A percentile compares a stretch with the other conserved stretches of the same genome.
Conservation (phyloP, 2,888 invertebrate species). For the Lobophora halterata region DNA sequence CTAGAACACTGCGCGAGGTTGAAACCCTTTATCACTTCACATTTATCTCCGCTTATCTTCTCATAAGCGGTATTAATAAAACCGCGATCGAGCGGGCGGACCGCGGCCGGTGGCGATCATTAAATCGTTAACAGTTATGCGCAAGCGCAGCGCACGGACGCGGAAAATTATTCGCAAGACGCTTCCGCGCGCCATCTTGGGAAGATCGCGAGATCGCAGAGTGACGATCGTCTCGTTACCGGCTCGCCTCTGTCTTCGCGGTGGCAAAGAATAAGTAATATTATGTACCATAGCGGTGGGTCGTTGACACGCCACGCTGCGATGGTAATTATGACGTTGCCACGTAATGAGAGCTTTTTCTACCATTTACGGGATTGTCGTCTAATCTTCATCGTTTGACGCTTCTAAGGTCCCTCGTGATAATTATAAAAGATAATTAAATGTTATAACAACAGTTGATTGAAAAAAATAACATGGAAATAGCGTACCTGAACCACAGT, state of each 20-base stretch:
- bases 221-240: slow-evolving; percentile 19
- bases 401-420: slow-evolving; percentile 6
- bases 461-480: too few relatives aligned
- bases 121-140: slow-evolving; percentile 67
- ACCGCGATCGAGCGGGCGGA: slow-evolving; percentile 20
- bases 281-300: too few relatives aligned
- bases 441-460: slow-evolving; percentile 7
- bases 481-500: too few relatives aligned
- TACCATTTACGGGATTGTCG: slow-evolving; percentile 21
- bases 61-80: slow-evolving; percentile 22
- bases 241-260: slow-evolving; percentile 11
- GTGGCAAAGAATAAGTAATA: too few relatives aligned
- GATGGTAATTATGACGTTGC: slow-evolving; percentile 25
- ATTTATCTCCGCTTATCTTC: slow-evolving; percentile 20
- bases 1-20: slow-evolving; percentile 7
- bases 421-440: slow-evolving; percentile 1
- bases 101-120: slow-evolving; percentile 47
- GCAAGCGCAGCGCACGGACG: slow-evolving; percentile 61
- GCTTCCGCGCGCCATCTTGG: slow-evolving; percentile 51
- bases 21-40: slow-evolving; percentile 17
- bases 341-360: slow-evolving; percentile 24
- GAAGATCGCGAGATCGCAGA: slow-evolving; percentile 25
- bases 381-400: slow-evolving; percentile 15
- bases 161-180: slow-evolving; percentile 71
- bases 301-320: slow-evolving; percentile 21